Evolutionary conservation across 2,113 vertebrate genomes (phyloP), one percentile per base, ranked within the genome.

Genomic region (Eublepharis macularius): DNA sequence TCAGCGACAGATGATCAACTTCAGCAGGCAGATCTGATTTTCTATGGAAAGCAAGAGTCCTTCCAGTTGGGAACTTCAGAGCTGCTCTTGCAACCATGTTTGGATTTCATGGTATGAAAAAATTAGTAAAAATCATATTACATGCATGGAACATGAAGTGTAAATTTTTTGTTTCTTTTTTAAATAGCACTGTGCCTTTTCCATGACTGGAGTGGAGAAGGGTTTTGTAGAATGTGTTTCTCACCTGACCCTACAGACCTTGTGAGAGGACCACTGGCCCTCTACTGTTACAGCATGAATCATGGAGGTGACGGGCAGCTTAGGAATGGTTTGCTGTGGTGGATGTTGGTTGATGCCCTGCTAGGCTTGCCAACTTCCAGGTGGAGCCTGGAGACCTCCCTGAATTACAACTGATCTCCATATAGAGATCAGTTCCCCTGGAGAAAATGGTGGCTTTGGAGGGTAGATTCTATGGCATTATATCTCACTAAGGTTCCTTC

Each of bases 71-170:
- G 5, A 88, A 83, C 4, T 4, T 57, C 36, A 39, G 43, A 57
- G 36, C 74, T 70, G 81, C 78, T n/a, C 17, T 39, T 54, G 82
- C 72, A 0, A 82, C 89, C 83, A 75, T 41, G 0, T 14, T 45
- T 69, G 51, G 14, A n/a, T 72, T 76, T 63, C 60, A 29, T 90
- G 84, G 85, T 89, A 32, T 26, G 14, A 11, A 83, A 91, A 88
- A 72, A 54, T 89, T 77, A 89, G 83, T 63, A 70, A 36, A 72
- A 91, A 85, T 75, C 77, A 84, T n/a, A n/a, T 69, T 89, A 19
- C 51, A 54, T 54, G 51, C 14, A 54, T 54, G 51, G 51, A 54
- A 54, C 51, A 54, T 17, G 19, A 54, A 19, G 51, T 54, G 17
- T 54, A 17, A 54, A 17, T 54, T 3, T 19, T 54, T 54, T 54